Percentiles rank a stretch among this genome's conserved stretches.
Conservation (phyloP, 2,797 vertebrate genomes). For the Lithobates pipiens region DNA sequence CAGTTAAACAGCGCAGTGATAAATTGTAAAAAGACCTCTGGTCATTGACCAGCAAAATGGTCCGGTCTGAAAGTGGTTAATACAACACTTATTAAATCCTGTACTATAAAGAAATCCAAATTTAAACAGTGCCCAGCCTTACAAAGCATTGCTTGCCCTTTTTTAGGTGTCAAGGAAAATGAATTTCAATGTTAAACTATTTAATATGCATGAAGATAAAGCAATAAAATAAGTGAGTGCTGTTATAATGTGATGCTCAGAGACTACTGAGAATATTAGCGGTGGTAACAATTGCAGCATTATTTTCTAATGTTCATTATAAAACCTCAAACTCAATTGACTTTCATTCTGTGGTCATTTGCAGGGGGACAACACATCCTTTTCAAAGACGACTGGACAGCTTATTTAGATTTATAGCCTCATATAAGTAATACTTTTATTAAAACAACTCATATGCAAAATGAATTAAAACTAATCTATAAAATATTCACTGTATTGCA, state of each 20-base stretch:
- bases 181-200: conserved; percentile 2
- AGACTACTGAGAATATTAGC: conserved; percentile 33
- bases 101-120: no score
- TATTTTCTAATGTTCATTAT: conserved; percentile 40
- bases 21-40: no score
- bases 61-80: no score
- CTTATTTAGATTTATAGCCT: conserved; percentile 9
- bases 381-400: background rate
- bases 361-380: conserved; percentile 14
- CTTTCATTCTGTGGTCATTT: conserved; percentile 29
- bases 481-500: background rate
- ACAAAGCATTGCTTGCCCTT: background rate
- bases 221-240: conserved; percentile 39
- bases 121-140: background rate
- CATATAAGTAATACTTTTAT: conserved; percentile 24
- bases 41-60: no score
- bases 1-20: no score
- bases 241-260: conserved; percentile 36
- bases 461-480: background rate
- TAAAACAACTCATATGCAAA: background rate
- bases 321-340: conserved; percentile 21
- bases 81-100: no score
- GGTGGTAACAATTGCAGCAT: background rate
- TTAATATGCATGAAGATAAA: conserved; percentile 49
- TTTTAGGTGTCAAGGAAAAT: conserved; percentile 17